Percentiles rank a stretch among this genome's conserved stretches.
These are phyloP conservation scores for Drosophila repletoides DNA, from an alignment of 1,140 invertebrate genomes.

Conservation along the genomic window DNA sequence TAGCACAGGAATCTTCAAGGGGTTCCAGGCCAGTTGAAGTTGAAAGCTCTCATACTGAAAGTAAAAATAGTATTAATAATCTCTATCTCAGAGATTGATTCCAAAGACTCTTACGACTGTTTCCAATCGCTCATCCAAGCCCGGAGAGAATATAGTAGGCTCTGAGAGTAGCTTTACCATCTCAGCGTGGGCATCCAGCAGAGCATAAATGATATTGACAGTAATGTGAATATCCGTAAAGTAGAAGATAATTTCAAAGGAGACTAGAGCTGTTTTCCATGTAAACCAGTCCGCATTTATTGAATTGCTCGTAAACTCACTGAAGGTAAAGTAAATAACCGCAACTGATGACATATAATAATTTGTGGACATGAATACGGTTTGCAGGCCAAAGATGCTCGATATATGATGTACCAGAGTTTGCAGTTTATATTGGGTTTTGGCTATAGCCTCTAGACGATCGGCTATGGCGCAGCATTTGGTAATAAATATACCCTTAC, in stretches of 20 bases:
- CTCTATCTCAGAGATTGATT: background rate
- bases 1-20: conserved; percentile 20
- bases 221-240: conserved; percentile 17
- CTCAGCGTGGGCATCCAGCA: conserved; percentile 13
- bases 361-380: background rate
- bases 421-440: conserved; percentile 23
- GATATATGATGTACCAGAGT: conserved; percentile 1
- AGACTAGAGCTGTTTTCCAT: background rate
- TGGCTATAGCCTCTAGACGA: conserved; percentile 39
- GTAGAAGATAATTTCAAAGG: background rate
- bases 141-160: background rate
- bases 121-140: conserved; percentile 40
- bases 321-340: no score
- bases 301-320: background rate
- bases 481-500: conserved; percentile 15
- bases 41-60: conserved; percentile 29
- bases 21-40: conserved; percentile 37
- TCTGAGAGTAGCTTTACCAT: conserved; percentile 18
- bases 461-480: conserved; percentile 51
- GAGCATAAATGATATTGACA: background rate
- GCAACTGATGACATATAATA: no score
- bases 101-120: conserved; percentile 7
- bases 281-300: background rate
- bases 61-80: background rate
- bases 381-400: conserved; percentile 27